Base-by-base conservation (phyloP, 2,113 vertebrate genomes). In the Sorex fumeus region DNA sequence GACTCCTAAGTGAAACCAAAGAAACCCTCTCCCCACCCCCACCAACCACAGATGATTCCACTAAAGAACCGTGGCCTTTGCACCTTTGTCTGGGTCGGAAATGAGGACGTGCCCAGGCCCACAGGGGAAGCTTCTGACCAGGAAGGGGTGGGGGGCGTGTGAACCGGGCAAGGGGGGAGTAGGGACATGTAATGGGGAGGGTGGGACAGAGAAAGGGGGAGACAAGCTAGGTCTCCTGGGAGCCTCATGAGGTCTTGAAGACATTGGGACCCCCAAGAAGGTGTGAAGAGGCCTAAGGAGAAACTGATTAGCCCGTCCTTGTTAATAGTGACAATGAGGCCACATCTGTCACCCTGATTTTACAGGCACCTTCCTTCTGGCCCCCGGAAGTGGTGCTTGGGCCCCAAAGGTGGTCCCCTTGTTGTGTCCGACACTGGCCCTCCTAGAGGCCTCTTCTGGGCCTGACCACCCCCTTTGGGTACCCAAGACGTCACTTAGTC, bases 181-280 rank as follows among this genome's bases (percentile, higher is more conserved):
- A 60, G 57, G 19, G 1, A 47, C 74, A 21, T 53, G 60, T 8
- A 32, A 30, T 45, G 21, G 15, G 43, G 1, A 16, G 9, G 27
- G 64, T 19, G 0, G 12, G 3, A 3, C 9, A n/a, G 25, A 53
- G 36, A 62, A 32, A 16, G 19, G 30, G 13, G 9, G n/a, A 3
- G 8, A 0, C n/a, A 10, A 15, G 28, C 21, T 3, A 40, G 21
- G 1, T 1, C 18, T 64, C 9, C 28, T 0, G 0, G 32, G 57
- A 83, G 28, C 28, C 50, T 6, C 34, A 0, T 3, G 13, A n/a
- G 75, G 30, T 40, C 11, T 72, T 27, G 15, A 9, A 60, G 69
- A 28, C 43, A 15, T 0, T 12, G 45, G 16, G 32, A 30, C 28
- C 19, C 7, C 6, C 10, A 34, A 10, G 66, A 64, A 8, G 47